A percentile compares a stretch with the other conserved stretches of the same genome.
These are phyloP conservation scores for Drosophila virilis DNA, from an alignment of 1,140 invertebrate genomes.

Conservation along the genomic window DNA sequence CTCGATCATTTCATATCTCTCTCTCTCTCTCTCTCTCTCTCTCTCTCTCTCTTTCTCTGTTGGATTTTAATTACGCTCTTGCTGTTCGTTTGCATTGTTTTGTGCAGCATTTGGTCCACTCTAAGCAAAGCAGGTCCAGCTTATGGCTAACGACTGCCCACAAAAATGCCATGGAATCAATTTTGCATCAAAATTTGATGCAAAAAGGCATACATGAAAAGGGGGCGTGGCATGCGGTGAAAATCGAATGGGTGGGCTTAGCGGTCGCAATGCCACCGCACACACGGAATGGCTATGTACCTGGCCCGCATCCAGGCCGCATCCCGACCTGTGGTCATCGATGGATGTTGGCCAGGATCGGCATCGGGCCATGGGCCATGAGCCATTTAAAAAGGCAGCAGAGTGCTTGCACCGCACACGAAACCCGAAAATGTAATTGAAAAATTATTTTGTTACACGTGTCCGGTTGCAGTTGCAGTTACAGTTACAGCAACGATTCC, in stretches of 20 bases:
- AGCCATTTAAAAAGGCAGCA: slow-evolving; percentile 46
- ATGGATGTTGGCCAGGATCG: slow-evolving; percentile 15
- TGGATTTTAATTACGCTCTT: too few species aligned
- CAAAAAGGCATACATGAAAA: slow-evolving; percentile 43
- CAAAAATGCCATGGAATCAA: slow-evolving; percentile 73
- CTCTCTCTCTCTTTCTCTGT: neutral
- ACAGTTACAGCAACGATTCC: slow-evolving; percentile 7
- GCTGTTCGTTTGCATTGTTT: too few species aligned
- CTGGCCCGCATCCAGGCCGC: slow-evolving; percentile 15
- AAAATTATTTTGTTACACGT: slow-evolving; percentile 79
- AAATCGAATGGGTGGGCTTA: neutral
- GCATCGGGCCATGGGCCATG: neutral
- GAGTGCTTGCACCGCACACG: slow-evolving; percentile 49
- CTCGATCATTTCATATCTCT: too few species aligned
- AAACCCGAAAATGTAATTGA: slow-evolving; percentile 80
- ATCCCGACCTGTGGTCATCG: neutral
- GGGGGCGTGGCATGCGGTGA: neutral
- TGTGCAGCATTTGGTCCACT: slow-evolving; percentile 4
- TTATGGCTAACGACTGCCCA: slow-evolving; percentile 49
- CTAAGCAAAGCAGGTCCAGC: slow-evolving; percentile 21
- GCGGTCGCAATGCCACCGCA: slow-evolving; percentile 15
- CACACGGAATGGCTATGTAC: slow-evolving; percentile 35
- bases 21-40: neutral
- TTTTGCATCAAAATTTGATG: slow-evolving; percentile 69
- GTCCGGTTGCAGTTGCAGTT: slow-evolving; percentile 34